Conservation (phyloP, 2,797 vertebrate species). For the Decapterus maruadsi region DNA sequence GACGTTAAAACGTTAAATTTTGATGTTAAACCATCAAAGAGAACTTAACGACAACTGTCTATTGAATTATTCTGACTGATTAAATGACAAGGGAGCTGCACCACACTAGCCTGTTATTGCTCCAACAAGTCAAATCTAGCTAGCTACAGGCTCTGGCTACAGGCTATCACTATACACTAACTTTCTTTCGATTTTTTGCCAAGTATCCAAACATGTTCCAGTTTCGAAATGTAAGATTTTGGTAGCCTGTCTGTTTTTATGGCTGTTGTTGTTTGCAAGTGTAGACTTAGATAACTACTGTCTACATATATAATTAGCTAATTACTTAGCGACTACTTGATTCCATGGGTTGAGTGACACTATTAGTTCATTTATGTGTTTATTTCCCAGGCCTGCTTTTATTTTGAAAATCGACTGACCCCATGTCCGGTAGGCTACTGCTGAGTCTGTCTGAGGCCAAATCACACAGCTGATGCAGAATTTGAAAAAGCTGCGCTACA, state of each 20-base stretch:
- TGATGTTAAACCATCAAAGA: too few relatives aligned
- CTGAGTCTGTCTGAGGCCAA: neutral
- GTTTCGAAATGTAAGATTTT: too few relatives aligned
- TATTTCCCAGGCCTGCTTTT: neutral
- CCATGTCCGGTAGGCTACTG: neutral
- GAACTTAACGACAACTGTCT: too few relatives aligned
- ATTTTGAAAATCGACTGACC: constrained; percentile 33
- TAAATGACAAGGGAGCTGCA: neutral
- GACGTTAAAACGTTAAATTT: neutral
- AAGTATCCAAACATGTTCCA: too few relatives aligned
- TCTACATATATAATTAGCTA: too few relatives aligned
- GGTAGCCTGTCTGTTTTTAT: too few relatives aligned
- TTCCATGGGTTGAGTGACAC: neutral
- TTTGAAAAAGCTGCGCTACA: constrained; percentile 52
- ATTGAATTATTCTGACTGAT: neutral
- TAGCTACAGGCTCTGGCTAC: too few relatives aligned
- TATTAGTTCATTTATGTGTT: accelerated
- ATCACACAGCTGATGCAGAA: neutral
- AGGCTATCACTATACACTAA: too few relatives aligned
- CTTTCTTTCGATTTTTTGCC: too few relatives aligned
- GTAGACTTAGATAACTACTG: too few relatives aligned
- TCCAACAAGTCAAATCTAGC: neutral
- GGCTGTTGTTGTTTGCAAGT: too few relatives aligned
- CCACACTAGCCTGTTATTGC: neutral
- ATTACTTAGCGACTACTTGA: too few relatives aligned